phyloP scores from a whole-genome alignment of 1,140 invertebrate genomes.

The Telenomus remus region DNA sequence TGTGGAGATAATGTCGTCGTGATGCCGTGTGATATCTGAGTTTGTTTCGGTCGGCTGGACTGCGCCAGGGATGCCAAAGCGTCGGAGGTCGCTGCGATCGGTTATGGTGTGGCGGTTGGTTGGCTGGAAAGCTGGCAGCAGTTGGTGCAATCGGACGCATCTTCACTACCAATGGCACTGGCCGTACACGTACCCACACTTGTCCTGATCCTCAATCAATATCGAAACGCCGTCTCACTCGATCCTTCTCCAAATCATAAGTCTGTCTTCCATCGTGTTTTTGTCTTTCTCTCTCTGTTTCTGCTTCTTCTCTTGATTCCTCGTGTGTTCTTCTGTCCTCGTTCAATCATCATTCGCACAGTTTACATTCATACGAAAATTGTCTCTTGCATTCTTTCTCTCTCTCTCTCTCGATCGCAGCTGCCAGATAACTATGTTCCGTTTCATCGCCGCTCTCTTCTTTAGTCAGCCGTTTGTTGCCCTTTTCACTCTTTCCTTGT shows the following conservation, averaged over 20 bases:
- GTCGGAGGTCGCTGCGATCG: conserved; percentile 25
- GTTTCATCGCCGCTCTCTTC: conserved; percentile 58
- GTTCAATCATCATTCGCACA: conserved; percentile 51
- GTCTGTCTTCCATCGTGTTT: conserved; percentile 5
- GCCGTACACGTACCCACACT: conserved; percentile 19
- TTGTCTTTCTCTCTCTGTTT: conserved; percentile 23
- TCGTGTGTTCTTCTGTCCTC: conserved; percentile 13
- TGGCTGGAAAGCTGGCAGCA: conserved; percentile 42
- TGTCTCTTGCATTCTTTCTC: conserved; percentile 49
- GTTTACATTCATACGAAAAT: conserved; percentile 49
- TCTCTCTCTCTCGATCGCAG: conserved; percentile 58
- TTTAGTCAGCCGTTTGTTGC: conserved; percentile 15
- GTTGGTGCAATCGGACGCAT: conserved; percentile 40
- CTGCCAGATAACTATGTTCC: conserved; percentile 74
- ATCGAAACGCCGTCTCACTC: conserved; percentile 20
- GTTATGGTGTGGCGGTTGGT: conserved; percentile 8
- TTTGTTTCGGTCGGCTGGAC: neutral
- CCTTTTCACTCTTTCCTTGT: conserved; percentile 13
- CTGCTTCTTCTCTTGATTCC: conserved; percentile 21
- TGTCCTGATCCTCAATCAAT: conserved; percentile 1
- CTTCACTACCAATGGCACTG: conserved; percentile 38
- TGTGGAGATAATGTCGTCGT: conserved; percentile 20
- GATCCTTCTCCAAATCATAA: conserved; percentile 56
- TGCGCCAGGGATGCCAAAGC: conserved; percentile 7
- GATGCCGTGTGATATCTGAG: conserved; percentile 9